Percentiles rank a stretch among this genome's conserved stretches.
Conservation (phyloP, 2,113 vertebrate species). For the Anguilla rostrata region DNA sequence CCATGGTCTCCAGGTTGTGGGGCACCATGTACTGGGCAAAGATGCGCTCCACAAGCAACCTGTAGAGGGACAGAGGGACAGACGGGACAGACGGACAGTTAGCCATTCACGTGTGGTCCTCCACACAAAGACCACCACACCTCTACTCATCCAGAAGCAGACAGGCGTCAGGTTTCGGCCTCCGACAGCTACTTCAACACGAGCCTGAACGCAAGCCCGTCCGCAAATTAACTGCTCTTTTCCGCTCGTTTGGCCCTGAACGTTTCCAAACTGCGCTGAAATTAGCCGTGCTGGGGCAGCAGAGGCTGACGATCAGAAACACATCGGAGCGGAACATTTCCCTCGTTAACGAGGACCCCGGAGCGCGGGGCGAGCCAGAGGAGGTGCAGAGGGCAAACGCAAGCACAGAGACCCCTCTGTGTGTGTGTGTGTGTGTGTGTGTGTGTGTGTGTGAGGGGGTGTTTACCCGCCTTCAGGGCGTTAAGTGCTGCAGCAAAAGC, state of each 20-base stretch:
- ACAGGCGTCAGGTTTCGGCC: background rate
- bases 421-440: background rate
- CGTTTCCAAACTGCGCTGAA: too few species aligned
- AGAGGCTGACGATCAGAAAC: too few species aligned
- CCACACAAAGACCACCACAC: background rate
- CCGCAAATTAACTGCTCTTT: background rate
- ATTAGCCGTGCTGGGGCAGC: too few species aligned
- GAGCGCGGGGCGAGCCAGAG: background rate
- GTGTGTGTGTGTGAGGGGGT: background rate
- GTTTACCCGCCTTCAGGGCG: background rate
- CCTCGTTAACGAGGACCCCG: too few species aligned
- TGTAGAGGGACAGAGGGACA: constrained; percentile 47
- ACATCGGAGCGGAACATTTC: too few species aligned
- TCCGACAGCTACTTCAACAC: too few species aligned
- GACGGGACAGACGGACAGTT: background rate
- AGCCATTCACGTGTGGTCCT: background rate
- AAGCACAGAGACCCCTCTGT: background rate
- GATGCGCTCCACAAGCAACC: constrained; percentile 92
- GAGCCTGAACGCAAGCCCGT: background rate
- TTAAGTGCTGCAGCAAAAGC: background rate
- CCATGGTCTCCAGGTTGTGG: constrained; percentile 90
- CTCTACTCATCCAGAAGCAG: background rate
- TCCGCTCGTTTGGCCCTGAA: background rate
- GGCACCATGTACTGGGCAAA: constrained; percentile 98
- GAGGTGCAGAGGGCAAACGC: background rate